Percentiles rank a stretch among this genome's conserved stretches.
These are phyloP conservation scores for Ditula angustiorana DNA, from an alignment of 2,888 invertebrate species.

Conservation along the genomic window DNA sequence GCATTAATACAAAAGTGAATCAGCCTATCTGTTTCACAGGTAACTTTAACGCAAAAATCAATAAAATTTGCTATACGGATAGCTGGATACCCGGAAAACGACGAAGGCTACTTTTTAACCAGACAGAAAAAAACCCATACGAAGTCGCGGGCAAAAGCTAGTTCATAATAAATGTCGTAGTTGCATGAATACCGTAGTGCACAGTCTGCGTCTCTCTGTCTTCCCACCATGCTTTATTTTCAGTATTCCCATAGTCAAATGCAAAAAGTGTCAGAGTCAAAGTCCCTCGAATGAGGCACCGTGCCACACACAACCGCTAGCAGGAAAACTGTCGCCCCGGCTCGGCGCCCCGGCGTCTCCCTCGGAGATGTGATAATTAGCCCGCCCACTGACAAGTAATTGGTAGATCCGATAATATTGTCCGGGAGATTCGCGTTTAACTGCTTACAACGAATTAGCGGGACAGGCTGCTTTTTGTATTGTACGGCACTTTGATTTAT, in stretches of 20 bases:
- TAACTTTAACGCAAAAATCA: no score
- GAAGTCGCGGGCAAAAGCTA: no score
- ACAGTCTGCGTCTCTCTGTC: background rate
- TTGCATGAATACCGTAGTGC: background rate
- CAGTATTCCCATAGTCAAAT: no score
- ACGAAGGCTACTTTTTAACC: no score
- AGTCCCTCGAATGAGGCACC: conserved; percentile 21
- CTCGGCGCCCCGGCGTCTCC: conserved; percentile 22
- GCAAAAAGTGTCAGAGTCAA: conserved; percentile 5
- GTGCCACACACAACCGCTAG: conserved; percentile 27
- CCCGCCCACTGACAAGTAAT: conserved; percentile 58
- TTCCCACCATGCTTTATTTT: background rate
- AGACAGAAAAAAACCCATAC: no score
- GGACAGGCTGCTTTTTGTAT: conserved; percentile 45
- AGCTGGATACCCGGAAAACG: no score
- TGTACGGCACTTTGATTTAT: conserved; percentile 37
- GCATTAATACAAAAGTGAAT: no score
- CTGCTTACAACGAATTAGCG: conserved; percentile 43
- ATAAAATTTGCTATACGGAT: no score
- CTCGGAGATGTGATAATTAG: conserved; percentile 63
- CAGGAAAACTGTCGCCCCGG: conserved; percentile 32
- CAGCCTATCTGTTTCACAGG: no score
- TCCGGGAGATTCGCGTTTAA: conserved; percentile 49
- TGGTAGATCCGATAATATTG: conserved; percentile 60
- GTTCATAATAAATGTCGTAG: background rate